A percentile compares a stretch with the other conserved stretches of the same genome.
Evolutionary conservation across 2,888 invertebrate species (phyloP).

Genomic region (Pseudococcus viburni): DNA sequence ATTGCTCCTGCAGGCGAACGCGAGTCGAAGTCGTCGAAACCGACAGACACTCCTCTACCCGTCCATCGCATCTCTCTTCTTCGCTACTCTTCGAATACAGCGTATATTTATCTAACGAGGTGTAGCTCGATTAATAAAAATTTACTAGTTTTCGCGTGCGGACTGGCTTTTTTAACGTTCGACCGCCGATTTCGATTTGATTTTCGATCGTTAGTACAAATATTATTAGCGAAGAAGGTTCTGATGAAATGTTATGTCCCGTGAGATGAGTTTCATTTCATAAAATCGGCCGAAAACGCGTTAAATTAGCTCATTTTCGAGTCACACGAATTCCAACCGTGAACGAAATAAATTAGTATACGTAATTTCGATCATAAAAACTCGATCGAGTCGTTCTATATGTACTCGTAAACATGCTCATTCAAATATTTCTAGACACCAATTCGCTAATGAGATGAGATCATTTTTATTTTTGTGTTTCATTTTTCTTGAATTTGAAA

Average conservation of each 20-base stretch:
- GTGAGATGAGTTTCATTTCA: not conserved
- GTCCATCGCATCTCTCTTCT: not conserved
- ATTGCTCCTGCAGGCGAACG: conserved; percentile 14
- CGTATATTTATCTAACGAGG: not conserved
- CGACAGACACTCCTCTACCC: not conserved
- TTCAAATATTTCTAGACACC: not conserved
- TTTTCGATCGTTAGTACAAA: not conserved
- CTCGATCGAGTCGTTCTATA: not conserved
- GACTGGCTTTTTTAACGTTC: not conserved
- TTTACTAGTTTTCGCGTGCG: not conserved
- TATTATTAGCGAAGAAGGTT: not conserved
- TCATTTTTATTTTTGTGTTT: too few relatives aligned
- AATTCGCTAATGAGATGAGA: too few relatives aligned
- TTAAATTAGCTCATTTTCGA: not conserved
- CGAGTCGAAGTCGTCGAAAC: not conserved
- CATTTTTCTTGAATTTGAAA: too few relatives aligned
- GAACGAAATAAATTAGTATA: not conserved
- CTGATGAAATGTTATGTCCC: not conserved
- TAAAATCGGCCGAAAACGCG: not conserved
- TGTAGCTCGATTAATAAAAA: conserved; percentile 8
- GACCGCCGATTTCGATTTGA: not conserved
- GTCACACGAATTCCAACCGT: not conserved
- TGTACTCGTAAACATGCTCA: not conserved
- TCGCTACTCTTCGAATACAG: not conserved
- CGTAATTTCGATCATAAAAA: not conserved